Evolutionary conservation across 2,113 vertebrate genomes (phyloP).

Genomic region (Myotis lucifugus): DNA sequence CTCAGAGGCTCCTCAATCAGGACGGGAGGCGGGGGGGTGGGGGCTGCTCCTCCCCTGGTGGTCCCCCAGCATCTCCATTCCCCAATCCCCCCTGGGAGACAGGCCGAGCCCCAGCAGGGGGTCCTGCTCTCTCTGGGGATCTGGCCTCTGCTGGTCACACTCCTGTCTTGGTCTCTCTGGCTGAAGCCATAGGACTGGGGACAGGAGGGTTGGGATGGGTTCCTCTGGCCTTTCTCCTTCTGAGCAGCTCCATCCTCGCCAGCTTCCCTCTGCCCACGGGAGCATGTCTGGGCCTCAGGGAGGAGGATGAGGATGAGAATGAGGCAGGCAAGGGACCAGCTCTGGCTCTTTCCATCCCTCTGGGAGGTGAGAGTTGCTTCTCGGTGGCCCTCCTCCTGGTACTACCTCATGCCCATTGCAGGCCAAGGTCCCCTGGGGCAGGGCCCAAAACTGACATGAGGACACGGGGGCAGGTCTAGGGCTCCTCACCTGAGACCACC

Average conservation of each 20-base stretch:
- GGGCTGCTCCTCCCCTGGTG: rapidly evolving
- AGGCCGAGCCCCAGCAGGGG: rapidly evolving
- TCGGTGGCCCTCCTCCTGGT: no score
- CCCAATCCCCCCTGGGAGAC: no score
- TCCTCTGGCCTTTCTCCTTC: neutral
- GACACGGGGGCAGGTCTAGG: no score
- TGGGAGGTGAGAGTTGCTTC: no score
- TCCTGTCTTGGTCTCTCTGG: no score
- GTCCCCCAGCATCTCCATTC: neutral
- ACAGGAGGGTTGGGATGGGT: rapidly evolving
- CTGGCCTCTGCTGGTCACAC: no score
- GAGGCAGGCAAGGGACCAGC: neutral
- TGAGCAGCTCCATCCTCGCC: neutral
- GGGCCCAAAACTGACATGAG: no score
- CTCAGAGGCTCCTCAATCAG: no score
- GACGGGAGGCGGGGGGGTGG: rapidly evolving
- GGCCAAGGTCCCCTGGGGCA: no score
- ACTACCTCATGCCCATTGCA: rapidly evolving
- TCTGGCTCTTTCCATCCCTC: neutral
- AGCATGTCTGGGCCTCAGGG: neutral
- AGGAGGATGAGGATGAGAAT: neutral
- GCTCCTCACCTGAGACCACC: neutral
- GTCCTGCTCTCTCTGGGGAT: neutral
- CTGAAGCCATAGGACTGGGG: neutral
- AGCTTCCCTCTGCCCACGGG: neutral